Evolutionary conservation across 92 coral and sea anemone species (phyloP).

Genomic region (Metridium senile): DNA sequence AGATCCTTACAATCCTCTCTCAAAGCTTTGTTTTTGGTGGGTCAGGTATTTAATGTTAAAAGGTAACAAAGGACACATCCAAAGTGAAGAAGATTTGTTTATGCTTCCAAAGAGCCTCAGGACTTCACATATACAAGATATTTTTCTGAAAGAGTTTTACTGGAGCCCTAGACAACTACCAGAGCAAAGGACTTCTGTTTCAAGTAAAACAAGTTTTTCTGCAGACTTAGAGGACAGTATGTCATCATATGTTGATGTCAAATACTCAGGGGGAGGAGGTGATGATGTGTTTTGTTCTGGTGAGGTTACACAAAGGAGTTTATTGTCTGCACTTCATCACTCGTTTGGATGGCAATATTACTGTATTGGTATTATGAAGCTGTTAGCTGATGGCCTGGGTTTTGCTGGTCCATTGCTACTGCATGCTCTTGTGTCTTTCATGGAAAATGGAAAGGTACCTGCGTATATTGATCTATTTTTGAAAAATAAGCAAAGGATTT

Average conservation of each 20-base stretch:
- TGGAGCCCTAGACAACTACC: not conserved
- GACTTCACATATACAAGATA: conserved; percentile 57
- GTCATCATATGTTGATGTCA: conserved; percentile 20
- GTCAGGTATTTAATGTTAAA: conserved; percentile 79
- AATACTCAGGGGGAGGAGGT: conserved; percentile 10
- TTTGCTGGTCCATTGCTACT: conserved; percentile 95
- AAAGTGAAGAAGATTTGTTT: conserved; percentile 74
- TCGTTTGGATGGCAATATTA: conserved; percentile 95
- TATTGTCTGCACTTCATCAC: conserved; percentile 83
- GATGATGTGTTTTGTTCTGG: conserved; percentile 24
- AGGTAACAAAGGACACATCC: conserved; percentile 72
- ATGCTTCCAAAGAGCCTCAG: conserved; percentile 75
- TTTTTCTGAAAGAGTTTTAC: conserved; percentile 60
- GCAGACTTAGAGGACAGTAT: conserved; percentile 25
- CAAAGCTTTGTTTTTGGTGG: conserved; percentile 93
- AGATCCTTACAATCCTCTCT: conserved; percentile 67
- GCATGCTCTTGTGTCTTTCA: conserved; percentile 94
- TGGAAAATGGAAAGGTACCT: conserved; percentile 86
- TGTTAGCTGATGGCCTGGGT: conserved; percentile 86
- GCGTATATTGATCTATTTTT: not conserved
- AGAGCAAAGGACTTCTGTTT: not conserved
- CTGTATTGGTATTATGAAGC: conserved; percentile 80
- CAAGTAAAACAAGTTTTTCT: conserved; percentile 10
- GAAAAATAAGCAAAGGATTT: not conserved
- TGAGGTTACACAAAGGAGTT: conserved; percentile 36